A percentile compares a stretch with the other conserved stretches of the same genome.
phyloP scores from a whole-genome alignment of 2,797 vertebrate genomes.

The Pangasius krempfi region DNA sequence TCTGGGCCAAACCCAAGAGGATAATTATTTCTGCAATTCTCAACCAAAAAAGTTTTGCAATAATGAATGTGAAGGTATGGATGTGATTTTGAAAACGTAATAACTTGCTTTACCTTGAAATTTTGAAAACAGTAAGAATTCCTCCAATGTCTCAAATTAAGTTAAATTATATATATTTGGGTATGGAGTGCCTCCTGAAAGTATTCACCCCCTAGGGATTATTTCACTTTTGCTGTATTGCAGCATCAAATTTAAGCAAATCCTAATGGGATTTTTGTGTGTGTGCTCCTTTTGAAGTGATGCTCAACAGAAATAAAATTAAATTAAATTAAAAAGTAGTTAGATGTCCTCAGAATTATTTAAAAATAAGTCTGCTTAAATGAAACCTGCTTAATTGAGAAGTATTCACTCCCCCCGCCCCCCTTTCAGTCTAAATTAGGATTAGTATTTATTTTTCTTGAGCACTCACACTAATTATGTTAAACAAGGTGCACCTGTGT shows the following conservation, averaged over 20 bases:
- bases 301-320: not conserved
- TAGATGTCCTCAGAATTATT: not conserved
- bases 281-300: not conserved
- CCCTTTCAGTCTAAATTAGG: too few relatives aligned
- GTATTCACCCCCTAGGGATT: not conserved
- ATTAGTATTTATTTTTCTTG: too few relatives aligned
- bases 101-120: not conserved
- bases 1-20: conserved; percentile 18
- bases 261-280: not conserved
- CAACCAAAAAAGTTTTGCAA: not conserved
- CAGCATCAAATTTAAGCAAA: not conserved
- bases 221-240: not conserved
- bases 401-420: not conserved
- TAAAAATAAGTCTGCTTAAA: not conserved
- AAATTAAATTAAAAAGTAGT: not conserved
- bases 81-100: not conserved
- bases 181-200: not conserved
- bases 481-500: not conserved
- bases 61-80: not conserved
- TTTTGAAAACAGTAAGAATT: not conserved
- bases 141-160: not conserved
- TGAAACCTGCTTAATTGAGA: not conserved
- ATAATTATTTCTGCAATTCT: conserved; percentile 5
- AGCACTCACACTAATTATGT: too few relatives aligned
- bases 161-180: not conserved